Evolutionary conservation across 1,140 invertebrate genomes (phyloP).

Genomic region (Cephus cinctus): DNA sequence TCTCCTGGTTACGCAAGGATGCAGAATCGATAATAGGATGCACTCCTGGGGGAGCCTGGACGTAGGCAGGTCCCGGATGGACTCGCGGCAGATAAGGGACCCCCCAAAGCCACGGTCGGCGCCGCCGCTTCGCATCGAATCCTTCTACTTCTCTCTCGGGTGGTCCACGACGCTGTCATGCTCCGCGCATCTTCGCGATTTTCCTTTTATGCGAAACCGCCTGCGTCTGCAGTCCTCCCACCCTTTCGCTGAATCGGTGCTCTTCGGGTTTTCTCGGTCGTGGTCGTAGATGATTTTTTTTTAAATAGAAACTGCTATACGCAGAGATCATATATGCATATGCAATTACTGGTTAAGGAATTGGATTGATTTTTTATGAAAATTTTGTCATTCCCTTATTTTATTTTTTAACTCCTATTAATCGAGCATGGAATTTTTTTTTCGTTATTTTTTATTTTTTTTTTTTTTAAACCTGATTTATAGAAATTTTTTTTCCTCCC

Average conservation of each 20-base stretch:
- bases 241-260: constrained; percentile 1
- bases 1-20: constrained; percentile 10
- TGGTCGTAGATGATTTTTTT: not conserved
- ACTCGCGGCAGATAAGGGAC: constrained; percentile 49
- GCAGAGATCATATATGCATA: too few relatives aligned
- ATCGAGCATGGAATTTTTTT: too few relatives aligned
- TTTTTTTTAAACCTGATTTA: too few relatives aligned
- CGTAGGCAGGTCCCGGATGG: constrained; percentile 43
- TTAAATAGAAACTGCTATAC: too few relatives aligned
- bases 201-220: constrained; percentile 23
- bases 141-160: constrained; percentile 51
- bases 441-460: too few relatives aligned
- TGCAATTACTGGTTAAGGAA: too few relatives aligned
- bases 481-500: too few relatives aligned
- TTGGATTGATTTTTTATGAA: too few relatives aligned
- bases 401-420: too few relatives aligned
- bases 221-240: not conserved
- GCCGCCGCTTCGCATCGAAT: constrained; percentile 48
- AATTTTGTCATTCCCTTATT: too few relatives aligned
- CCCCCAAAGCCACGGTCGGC: constrained; percentile 50
- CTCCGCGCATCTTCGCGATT: constrained; percentile 21
- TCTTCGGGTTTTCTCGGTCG: not conserved
- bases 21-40: constrained; percentile 47
- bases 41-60: constrained; percentile 20
- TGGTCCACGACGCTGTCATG: constrained; percentile 49